Evolutionary conservation across 2,113 vertebrate species (phyloP), one percentile per base, ranked within the genome.

Genomic region (Dicentrarchus labrax): DNA sequence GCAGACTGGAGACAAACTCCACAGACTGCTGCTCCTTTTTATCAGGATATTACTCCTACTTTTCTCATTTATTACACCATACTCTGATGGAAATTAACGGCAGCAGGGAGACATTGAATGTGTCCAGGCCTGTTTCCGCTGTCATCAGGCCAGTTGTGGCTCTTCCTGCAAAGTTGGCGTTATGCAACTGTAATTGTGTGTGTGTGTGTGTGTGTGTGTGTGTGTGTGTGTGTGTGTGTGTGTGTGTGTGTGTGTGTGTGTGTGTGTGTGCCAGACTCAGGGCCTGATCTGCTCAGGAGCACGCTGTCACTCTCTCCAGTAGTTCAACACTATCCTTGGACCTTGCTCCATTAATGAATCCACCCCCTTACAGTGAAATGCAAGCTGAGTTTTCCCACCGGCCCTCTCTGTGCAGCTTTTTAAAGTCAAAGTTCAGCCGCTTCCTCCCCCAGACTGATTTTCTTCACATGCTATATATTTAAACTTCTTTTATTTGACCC

Each of bases 291-390:
- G 54, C 59, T 48, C 62, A 36, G 24, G 21, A 38, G 69, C 72
- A 73, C 48, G 68, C 22, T 39, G 21, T 45, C 21, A 5, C 11
- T 64, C 75, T 68, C 6, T 50, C 54, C 4, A n/a, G 41, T 21
- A 21, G 43, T 22, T 19, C 47, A 13, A 13, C 0, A 19, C 67
- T 61, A 50, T 24, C 64, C 53, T 80, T 87, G 89, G 72, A 94
- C 92, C 60, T 91, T 86, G 89, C 60, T 76, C 88, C 11, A 24
- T 64, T 54, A 68, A 48, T 60, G 66, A 60, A 81, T 39, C 79
- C 72, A 0, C 85, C 75, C 84, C 50, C 19, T 69, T 43, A 8
- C 50, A 61, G 43, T 21, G 61, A 70, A 86, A 79, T 22, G 36
- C 38, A 45, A 72, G 22, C 51, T 53, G 0, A 48, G 5, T 24